Evolutionary conservation across 53 echinoderm and acorn worm genomes (phyloP).

Genomic region (Paracentrotus lividus): DNA sequence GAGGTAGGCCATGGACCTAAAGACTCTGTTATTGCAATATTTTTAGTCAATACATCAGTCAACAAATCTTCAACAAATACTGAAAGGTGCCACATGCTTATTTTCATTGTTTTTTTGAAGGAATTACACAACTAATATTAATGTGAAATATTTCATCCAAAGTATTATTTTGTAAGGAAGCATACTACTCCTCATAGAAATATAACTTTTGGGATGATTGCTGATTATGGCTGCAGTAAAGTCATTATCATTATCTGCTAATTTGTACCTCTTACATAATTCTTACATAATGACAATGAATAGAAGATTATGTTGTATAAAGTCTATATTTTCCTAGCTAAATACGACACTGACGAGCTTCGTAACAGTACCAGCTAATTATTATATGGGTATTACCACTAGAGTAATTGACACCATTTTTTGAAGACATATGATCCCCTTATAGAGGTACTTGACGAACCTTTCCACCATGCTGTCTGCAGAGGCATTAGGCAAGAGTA

Average conservation of each 20-base stretch:
- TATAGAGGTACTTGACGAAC: neutral
- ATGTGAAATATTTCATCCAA: neutral
- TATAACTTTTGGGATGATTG: neutral
- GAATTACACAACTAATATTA: neutral
- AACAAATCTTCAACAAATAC: neutral
- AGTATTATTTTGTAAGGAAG: neutral
- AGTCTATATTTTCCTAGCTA: neutral
- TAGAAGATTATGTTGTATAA: neutral
- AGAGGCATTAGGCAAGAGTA: neutral
- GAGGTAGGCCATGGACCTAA: too few relatives aligned
- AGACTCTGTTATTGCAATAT: too few relatives aligned
- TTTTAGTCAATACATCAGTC: neutral
- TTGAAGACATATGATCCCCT: neutral
- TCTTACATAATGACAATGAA: too few relatives aligned
- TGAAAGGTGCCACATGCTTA: too few relatives aligned
- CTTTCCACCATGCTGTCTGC: neutral
- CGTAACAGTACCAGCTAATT: neutral
- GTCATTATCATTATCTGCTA: neutral
- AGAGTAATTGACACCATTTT: neutral
- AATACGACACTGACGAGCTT: neutral
- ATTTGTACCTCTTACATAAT: constrained; percentile 4
- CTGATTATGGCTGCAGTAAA: too few relatives aligned
- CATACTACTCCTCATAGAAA: neutral
- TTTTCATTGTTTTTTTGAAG: neutral
- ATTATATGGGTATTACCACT: neutral